These are phyloP conservation scores for Mus caroli DNA, from an alignment of 2,797 vertebrate species.

Conservation along the genomic window DNA sequence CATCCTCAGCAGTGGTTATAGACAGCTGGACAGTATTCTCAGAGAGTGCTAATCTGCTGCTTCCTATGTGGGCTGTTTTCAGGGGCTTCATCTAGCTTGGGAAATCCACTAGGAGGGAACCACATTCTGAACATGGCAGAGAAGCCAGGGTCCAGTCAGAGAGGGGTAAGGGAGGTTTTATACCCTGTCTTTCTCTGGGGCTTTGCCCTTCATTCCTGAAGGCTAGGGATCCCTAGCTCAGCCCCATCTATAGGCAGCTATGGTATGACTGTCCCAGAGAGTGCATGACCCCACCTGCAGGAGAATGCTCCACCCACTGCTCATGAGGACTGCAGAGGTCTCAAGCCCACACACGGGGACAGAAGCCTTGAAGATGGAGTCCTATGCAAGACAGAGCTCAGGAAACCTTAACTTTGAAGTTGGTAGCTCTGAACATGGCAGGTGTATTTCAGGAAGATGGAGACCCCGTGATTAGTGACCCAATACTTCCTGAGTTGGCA, in stretches of 20 bases:
- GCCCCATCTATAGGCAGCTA: rapidly evolving
- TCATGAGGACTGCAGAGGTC: rapidly evolving
- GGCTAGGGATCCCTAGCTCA: not conserved
- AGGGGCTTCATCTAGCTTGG: not conserved
- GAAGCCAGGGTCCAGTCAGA: no score
- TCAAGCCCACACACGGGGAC: rapidly evolving
- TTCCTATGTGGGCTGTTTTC: not conserved
- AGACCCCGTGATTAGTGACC: not conserved
- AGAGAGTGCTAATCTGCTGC: rapidly evolving
- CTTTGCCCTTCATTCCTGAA: not conserved
- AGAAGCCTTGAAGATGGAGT: rapidly evolving
- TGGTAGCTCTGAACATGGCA: not conserved
- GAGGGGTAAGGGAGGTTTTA: no score
- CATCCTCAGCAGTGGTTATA: no score
- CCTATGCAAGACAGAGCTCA: not conserved
- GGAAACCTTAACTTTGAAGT: rapidly evolving
- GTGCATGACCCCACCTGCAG: not conserved
- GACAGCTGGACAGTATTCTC: not conserved
- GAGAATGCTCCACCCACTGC: not conserved
- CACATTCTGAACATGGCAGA: not conserved
- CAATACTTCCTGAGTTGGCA: not conserved
- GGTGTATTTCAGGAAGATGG: not conserved
- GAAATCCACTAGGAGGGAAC: not conserved
- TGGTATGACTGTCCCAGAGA: not conserved
- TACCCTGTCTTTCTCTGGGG: rapidly evolving